These are phyloP conservation scores for Marmota flaviventris DNA, from an alignment of 2,113 vertebrate genomes.

Conservation along the genomic window DNA sequence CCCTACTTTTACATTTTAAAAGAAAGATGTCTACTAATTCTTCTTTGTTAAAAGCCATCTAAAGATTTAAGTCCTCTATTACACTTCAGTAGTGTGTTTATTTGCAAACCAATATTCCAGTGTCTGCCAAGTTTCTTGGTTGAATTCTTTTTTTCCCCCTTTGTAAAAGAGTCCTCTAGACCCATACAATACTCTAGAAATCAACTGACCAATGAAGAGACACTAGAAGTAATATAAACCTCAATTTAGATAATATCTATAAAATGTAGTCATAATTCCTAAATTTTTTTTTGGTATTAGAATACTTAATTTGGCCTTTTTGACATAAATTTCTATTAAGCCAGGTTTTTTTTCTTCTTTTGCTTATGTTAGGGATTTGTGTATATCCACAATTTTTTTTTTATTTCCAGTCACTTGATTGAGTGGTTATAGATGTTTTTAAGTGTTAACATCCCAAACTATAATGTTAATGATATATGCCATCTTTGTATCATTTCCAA, in stretches of 20 bases:
- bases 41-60: background rate
- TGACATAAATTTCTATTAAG: background rate
- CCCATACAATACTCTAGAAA: background rate
- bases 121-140: background rate
- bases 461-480: background rate
- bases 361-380: background rate
- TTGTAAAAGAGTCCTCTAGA: too few relatives aligned
- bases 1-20: too few relatives aligned
- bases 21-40: background rate
- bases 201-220: background rate
- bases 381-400: background rate
- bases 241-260: background rate
- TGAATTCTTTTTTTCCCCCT: background rate
- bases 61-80: background rate
- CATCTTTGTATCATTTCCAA: constrained; percentile 51
- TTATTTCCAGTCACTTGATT: background rate
- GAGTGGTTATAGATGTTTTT: background rate
- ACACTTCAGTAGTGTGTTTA: background rate
- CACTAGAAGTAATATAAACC: background rate
- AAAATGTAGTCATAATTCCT: background rate
- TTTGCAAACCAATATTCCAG: background rate
- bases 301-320: background rate
- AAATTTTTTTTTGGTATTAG: background rate
- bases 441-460: background rate
- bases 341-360: background rate